Evolutionary conservation across 37 sponge, comb jelly and placozoan genomes (phyloP), one percentile per base, ranked within the genome.

Genomic region (Tethya wilhelma): DNA sequence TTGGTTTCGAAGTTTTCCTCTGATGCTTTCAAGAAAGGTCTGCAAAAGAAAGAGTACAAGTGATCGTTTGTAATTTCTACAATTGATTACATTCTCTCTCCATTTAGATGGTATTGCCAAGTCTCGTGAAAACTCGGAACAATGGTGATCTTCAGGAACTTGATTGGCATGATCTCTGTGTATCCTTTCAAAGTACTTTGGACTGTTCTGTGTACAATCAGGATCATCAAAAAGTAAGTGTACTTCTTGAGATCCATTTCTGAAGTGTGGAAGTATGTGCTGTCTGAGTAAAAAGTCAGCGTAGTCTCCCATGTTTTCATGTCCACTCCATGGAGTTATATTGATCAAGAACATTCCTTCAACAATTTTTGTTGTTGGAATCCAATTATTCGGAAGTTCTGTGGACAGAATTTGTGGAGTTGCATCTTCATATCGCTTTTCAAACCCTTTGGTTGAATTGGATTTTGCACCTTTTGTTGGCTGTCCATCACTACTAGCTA

Each of bases 261-360:
- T 56, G 38, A 44, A 81, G 31, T 81, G n/a, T n/a, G n/a, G n/a
- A n/a, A n/a, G n/a, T n/a, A n/a, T n/a, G n/a, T n/a, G n/a, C n/a
- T n/a, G n/a, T 5, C 39, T 58, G 22, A 74, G 64, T 1, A 83
- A 33, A 8, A 83, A 74, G 5, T 73, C 38, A 53, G 56, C 66
- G 63, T 83, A 73, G 26, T 74, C 75, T 22, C 49, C 36, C 37
- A 83, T 44, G 2, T n/a, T 53, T 63, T 39, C 6, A 38, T 53
- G 57, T 12, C 22, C 19, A 17, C 69, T 41, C 67, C 77, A 60
- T 41, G 75, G 84, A 2, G 59, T 74, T 8, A 56, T 83, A 37
- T 83, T 83, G 8, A 83, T 74, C 38, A 83, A 8, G 55, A 83
- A 83, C 84, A 83, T 83, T 45, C 58, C 75, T 55, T 83, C 84